A percentile compares a stretch with the other conserved stretches of the same genome.
Evolutionary conservation across 2,888 invertebrate species (phyloP).

Genomic region (Sericinus montela): DNA sequence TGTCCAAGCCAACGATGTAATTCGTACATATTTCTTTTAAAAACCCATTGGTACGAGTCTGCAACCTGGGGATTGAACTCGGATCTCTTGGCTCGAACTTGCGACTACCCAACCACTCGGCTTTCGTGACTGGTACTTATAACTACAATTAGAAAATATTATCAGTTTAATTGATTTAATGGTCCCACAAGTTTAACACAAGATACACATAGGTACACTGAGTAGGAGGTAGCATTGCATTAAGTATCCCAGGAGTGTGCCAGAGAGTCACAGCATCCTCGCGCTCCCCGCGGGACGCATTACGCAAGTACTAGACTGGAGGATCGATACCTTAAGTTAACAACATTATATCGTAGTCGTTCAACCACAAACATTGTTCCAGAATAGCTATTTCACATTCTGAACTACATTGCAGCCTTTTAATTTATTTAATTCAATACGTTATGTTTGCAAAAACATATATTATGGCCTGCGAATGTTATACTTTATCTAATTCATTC

Average conservation of each 20-base stretch:
- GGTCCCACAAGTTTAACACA: slow-evolving; percentile 25
- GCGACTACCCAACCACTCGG: too few species aligned
- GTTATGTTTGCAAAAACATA: too few species aligned
- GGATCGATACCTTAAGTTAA: slow-evolving; percentile 67
- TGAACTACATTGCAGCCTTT: background rate
- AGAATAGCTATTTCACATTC: slow-evolving; percentile 21
- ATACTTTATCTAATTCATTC: too few species aligned
- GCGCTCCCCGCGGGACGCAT: slow-evolving; percentile 66
- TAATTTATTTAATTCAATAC: background rate
- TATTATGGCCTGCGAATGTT: too few species aligned
- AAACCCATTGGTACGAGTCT: too few species aligned
- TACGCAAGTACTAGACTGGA: slow-evolving; percentile 69
- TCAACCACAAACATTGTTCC: slow-evolving; percentile 44
- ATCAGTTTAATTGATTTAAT: slow-evolving; percentile 31
- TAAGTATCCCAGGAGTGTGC: slow-evolving; percentile 59
- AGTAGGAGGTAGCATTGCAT: slow-evolving; percentile 62
- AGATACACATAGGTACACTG: slow-evolving; percentile 29
- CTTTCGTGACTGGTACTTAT: too few species aligned
- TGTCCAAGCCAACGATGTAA: too few species aligned
- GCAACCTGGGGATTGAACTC: too few species aligned
- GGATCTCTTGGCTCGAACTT: too few species aligned
- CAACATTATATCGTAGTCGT: slow-evolving; percentile 51
- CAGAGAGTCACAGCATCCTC: slow-evolving; percentile 64
- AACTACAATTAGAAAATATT: background rate
- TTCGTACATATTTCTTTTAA: too few species aligned